phyloP scores from a whole-genome alignment of 2,888 invertebrate genomes.

The Watsonalla cultraria region DNA sequence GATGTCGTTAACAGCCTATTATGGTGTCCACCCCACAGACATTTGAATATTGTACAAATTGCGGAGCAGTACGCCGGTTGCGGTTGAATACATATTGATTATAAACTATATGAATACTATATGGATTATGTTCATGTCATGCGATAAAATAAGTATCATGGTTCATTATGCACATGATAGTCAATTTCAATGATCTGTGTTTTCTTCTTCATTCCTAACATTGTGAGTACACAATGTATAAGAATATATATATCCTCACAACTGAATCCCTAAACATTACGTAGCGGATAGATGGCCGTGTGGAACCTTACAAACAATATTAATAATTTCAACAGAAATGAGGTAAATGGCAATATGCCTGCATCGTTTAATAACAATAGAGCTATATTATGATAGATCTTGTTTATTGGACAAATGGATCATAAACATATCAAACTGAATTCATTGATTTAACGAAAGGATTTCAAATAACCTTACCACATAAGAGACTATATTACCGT shows the following conservation, averaged over 20 bases:
- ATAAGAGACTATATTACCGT: not conserved
- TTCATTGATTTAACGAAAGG: not conserved
- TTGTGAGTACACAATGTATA: too few relatives aligned
- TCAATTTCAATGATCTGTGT: too few relatives aligned
- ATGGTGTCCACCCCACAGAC: constrained; percentile 31
- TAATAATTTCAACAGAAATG: constrained; percentile 1
- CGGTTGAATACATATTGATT: constrained; percentile 12
- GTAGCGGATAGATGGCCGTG: too few relatives aligned
- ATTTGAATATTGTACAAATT: constrained; percentile 49
- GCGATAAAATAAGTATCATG: too few relatives aligned
- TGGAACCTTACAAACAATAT: not conserved
- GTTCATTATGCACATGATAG: too few relatives aligned
- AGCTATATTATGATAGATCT: constrained; percentile 23
- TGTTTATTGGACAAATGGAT: not conserved
- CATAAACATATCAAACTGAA: not conserved
- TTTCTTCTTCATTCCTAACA: too few relatives aligned
- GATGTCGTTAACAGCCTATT: constrained; percentile 30
- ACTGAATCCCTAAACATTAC: too few relatives aligned
- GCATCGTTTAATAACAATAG: constrained; percentile 26
- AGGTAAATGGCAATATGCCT: constrained; percentile 23
- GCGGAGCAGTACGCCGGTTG: constrained; percentile 17
- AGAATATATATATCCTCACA: too few relatives aligned
- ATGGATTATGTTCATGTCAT: too few relatives aligned
- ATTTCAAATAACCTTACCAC: not conserved
- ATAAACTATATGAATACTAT: constrained; percentile 1